Evolutionary conservation across 2,113 vertebrate species (phyloP), one percentile per base, ranked within the genome.

Genomic region (Rallus limicola): DNA sequence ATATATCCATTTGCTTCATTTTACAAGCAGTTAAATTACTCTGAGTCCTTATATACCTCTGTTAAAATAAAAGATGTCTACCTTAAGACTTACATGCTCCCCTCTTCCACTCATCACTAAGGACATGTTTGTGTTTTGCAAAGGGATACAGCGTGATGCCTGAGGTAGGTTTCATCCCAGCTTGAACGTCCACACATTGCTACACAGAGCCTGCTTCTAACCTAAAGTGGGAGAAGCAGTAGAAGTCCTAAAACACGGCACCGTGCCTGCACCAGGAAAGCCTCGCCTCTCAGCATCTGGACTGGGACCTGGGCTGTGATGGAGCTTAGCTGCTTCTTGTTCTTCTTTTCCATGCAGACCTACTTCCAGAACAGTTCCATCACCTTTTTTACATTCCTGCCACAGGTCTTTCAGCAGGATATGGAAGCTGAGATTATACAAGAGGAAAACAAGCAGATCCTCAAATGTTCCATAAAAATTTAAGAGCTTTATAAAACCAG

Each of bases 21-120:
- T 94, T 70, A 38, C 65, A 76, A 92, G 55, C 82, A 74, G 48
- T 75, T 96, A 67, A 91, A 75, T 81, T 86, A 62, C 38, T 67
- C 55, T 70, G 36, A 50, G 18, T 78, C 34, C 46, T 56, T 38
- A 53, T 28, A 79, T 5, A 36, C 5, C 16, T 53, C 36, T 42
- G 24, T 88, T 44, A 44, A 63, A 55, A n/a, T 83, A 82, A 82
- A 65, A 58, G 6, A 68, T 11, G 31, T 23, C 19, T 72, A 50
- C 53, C 20, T 82, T 76, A 50, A 88, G 48, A 63, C 55, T 86
- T 84, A 67, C 50, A 19, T 34, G 13, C 5, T 48, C 13, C 3
- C 20, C 5, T 44, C 44, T 74, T 85, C 36, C 31, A 46, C 52
- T 62, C 24, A 15, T 81, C 58, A 60, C 40, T 69, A 21, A 78